These are phyloP conservation scores for Tauraco hartlaubi DNA, from an alignment of 2,797 vertebrate species.

Conservation along the genomic window DNA sequence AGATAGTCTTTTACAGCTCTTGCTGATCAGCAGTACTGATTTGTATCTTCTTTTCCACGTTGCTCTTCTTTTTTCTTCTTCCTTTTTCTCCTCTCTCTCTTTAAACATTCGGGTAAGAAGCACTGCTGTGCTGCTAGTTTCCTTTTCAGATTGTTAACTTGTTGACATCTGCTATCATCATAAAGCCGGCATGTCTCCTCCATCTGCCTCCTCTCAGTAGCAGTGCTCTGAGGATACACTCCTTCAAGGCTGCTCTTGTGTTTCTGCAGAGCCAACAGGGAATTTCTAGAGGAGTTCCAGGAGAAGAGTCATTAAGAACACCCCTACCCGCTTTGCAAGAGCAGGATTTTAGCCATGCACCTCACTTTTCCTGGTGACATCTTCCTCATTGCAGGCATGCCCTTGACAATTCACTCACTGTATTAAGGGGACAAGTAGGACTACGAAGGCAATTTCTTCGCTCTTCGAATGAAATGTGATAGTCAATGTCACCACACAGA, in stretches of 20 bases:
- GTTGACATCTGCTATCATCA: slow-evolving; percentile 47
- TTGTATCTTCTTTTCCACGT: background rate
- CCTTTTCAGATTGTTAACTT: slow-evolving; percentile 43
- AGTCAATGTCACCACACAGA: slow-evolving; percentile 28
- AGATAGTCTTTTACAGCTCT: slow-evolving; percentile 37
- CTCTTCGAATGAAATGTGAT: background rate
- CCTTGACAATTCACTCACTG: background rate
- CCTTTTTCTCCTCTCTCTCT: background rate
- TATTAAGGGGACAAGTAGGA: background rate
- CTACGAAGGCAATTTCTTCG: background rate
- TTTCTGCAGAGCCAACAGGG: background rate
- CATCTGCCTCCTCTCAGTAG: slow-evolving; percentile 34
- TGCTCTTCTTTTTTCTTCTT: background rate
- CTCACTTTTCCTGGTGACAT: background rate
- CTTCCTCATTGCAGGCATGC: background rate
- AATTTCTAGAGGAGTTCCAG: slow-evolving; percentile 15
- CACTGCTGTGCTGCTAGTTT: background rate
- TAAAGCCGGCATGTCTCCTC: slow-evolving; percentile 15
- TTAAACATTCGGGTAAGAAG: slow-evolving; percentile 15
- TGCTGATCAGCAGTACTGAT: background rate
- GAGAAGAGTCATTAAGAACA: background rate
- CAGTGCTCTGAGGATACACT: slow-evolving; percentile 3
- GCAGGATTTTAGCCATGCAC: background rate
- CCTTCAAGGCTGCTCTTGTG: background rate
- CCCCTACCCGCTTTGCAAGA: background rate